These are phyloP conservation scores for Psophia crepitans DNA, from an alignment of 2,113 vertebrate species.

Conservation along the genomic window DNA sequence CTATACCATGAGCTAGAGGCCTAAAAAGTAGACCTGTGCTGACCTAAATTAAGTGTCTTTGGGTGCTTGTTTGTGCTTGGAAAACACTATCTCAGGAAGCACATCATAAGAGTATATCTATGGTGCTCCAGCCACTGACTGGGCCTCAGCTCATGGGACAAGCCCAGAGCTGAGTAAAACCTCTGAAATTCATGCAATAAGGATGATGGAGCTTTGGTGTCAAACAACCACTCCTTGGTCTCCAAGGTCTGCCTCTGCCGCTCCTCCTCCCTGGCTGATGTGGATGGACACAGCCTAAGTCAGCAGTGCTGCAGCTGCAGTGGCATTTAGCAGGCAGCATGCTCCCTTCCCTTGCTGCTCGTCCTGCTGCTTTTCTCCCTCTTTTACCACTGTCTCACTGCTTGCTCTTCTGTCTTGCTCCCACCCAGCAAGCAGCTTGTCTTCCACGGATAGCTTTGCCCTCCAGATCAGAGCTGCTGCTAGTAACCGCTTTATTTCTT, in stretches of 20 bases:
- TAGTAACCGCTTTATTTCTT: background rate
- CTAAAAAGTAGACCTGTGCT: background rate
- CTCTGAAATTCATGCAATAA: background rate
- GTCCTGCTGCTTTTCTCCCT: background rate
- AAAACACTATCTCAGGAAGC: background rate
- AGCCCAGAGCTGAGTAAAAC: background rate
- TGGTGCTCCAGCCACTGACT: background rate
- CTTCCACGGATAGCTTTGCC: background rate
- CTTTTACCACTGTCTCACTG: background rate
- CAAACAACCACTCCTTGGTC: background rate
- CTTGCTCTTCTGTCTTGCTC: background rate
- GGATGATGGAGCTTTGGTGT: background rate
- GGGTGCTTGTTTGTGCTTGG: background rate
- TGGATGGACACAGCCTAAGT: background rate
- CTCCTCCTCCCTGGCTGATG: background rate
- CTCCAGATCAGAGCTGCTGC: slow-evolving; percentile 16
- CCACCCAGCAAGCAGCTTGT: background rate
- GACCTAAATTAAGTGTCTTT: background rate
- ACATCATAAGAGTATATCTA: fast-evolving
- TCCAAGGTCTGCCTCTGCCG: background rate
- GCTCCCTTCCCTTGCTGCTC: background rate
- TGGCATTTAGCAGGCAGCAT: background rate
- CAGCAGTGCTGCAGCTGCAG: background rate
- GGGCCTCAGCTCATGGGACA: background rate
- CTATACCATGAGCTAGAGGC: background rate